These are phyloP conservation scores for Siphonodentalium dalli DNA, from an alignment of 2,888 invertebrate genomes.

Conservation along the genomic window DNA sequence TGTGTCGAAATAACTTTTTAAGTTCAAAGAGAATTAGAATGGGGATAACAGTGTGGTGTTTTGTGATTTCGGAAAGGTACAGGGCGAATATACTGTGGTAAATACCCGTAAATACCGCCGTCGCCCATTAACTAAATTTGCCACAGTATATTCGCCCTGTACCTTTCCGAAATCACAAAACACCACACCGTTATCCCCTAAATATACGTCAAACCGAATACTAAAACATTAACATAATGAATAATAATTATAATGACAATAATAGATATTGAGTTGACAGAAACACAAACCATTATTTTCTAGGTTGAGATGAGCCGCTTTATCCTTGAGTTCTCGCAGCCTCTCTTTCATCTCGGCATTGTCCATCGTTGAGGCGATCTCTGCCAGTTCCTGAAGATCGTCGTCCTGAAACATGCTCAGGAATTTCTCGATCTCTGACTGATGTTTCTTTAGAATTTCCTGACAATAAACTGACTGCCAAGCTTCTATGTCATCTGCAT, in stretches of 20 bases:
- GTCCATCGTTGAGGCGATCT: conserved; percentile 49
- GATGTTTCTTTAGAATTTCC: conserved; percentile 51
- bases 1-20: too few species aligned
- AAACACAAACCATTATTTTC: conserved; percentile 34
- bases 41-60: too few species aligned
- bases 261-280: background rate
- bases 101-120: too few species aligned
- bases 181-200: too few species aligned
- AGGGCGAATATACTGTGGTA: too few species aligned
- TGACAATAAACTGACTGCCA: conserved; percentile 46
- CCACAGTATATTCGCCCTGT: too few species aligned
- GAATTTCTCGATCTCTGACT: conserved; percentile 53
- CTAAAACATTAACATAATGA: too few species aligned
- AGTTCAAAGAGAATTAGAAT: too few species aligned
- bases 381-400: conserved; percentile 53
- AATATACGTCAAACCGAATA: too few species aligned
- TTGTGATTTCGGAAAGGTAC: too few species aligned
- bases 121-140: too few species aligned
- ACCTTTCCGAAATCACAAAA: too few species aligned
- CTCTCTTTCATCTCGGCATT: conserved; percentile 60
- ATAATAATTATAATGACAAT: background rate
- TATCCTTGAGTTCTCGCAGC: conserved; percentile 57
- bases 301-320: conserved; percentile 43
- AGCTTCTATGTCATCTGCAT: conserved; percentile 40
- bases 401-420: conserved; percentile 61